Evolutionary conservation across 2,797 vertebrate genomes (phyloP).

Genomic region (Pipistrellus kuhlii): DNA sequence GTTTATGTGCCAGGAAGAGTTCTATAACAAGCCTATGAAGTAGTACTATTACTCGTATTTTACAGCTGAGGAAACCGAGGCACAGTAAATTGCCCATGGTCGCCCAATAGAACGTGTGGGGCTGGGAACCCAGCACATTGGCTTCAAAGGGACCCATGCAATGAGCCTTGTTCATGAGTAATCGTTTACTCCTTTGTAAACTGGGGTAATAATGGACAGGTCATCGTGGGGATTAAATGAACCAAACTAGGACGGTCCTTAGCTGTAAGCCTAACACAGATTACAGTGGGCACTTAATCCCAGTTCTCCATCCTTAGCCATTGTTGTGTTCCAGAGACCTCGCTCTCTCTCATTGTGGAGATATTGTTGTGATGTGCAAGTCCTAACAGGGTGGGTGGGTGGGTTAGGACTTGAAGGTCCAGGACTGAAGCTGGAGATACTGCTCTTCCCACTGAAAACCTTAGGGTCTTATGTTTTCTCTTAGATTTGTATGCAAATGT

Average conservation of each 20-base stretch:
- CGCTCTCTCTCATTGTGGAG: not conserved
- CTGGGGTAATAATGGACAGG: not conserved
- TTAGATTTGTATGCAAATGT: slow-evolving; percentile 40
- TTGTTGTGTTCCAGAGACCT: slow-evolving; percentile 6
- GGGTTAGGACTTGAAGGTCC: not conserved
- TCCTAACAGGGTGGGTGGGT: not conserved
- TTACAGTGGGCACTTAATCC: not conserved
- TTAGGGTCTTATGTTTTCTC: not conserved
- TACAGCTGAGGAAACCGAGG: slow-evolving; percentile 26
- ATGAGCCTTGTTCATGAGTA: not conserved
- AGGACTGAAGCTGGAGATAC: not conserved
- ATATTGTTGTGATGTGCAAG: not conserved
- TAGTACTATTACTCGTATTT: not conserved
- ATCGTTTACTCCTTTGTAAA: slow-evolving; percentile 11
- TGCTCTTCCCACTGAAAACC: not conserved
- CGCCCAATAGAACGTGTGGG: not conserved
- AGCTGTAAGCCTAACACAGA: not conserved
- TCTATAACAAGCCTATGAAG: not conserved
- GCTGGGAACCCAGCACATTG: not conserved
- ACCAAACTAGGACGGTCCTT: not conserved
- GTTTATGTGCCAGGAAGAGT: not conserved
- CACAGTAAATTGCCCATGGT: not conserved
- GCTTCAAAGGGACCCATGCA: not conserved
- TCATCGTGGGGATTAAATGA: not conserved
- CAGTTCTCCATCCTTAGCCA: not conserved